phyloP scores from a whole-genome alignment of 64 coral and sea anemone genomes.

The Exaiptasia diaphana region DNA sequence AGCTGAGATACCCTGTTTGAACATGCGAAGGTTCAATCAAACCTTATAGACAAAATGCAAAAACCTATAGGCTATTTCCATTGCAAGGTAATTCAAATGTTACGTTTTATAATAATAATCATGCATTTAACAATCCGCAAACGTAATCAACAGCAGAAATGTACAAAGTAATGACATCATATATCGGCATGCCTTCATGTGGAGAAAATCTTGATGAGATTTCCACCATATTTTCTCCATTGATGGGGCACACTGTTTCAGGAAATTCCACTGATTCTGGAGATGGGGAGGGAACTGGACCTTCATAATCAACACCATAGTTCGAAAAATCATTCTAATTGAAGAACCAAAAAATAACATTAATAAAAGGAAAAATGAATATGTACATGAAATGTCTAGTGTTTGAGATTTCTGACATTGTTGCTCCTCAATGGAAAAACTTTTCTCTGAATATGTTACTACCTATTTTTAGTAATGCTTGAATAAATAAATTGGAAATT shows the following conservation, averaged over 20 bases:
- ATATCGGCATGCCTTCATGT: not conserved
- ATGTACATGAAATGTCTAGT: not conserved
- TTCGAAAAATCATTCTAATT: conserved; percentile 9
- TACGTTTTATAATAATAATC: no score
- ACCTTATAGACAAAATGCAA: no score
- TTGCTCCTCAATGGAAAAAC: not conserved
- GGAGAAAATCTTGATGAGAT: conserved; percentile 8
- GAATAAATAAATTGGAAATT: no score
- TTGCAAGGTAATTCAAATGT: no score
- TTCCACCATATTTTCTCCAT: not conserved
- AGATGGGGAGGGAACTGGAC: conserved; percentile 33
- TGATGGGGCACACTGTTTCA: conserved; percentile 32
- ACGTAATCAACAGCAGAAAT: conserved; percentile 16
- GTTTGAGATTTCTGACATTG: not conserved
- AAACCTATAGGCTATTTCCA: no score
- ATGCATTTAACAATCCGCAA: conserved; percentile 4
- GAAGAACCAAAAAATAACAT: not conserved
- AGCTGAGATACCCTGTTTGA: no score
- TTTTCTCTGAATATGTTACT: no score
- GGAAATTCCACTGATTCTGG: conserved; percentile 17
- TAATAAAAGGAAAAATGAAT: not conserved
- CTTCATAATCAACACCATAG: conserved; percentile 57
- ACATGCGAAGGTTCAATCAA: no score
- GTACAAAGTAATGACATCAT: conserved; percentile 34
- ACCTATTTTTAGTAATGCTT: no score